Evolutionary conservation across 37 sponge, comb jelly and placozoan genomes (phyloP).

Genomic region (Beroe ovata): DNA sequence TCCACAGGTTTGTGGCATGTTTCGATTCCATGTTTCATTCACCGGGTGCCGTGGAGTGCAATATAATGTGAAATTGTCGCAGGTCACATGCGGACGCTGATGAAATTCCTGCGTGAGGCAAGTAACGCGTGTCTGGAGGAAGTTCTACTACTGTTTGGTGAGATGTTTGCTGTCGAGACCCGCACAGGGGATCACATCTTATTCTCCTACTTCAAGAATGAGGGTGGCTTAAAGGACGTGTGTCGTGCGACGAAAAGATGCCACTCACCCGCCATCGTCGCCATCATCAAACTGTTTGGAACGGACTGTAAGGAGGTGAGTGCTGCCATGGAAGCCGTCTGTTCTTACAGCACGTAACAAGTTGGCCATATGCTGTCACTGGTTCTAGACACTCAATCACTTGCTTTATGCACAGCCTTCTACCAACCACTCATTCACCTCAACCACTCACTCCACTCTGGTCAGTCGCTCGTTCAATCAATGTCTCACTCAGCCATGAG

Average conservation of each 20-base stretch:
- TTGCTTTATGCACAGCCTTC: too few relatives aligned
- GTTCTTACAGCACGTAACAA: too few relatives aligned
- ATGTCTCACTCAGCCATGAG: too few relatives aligned
- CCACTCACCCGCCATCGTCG: slow-evolving; percentile 9
- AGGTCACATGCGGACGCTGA: slow-evolving; percentile 2
- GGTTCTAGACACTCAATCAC: too few relatives aligned
- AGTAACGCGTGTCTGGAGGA: slow-evolving; percentile 9
- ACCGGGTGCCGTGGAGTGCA: too few relatives aligned
- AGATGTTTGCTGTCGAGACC: background rate
- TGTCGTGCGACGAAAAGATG: background rate
- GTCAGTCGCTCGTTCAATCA: too few relatives aligned
- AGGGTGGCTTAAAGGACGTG: slow-evolving; percentile 11
- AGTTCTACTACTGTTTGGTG: background rate
- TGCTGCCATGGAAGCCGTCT: too few relatives aligned
- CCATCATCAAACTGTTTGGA: background rate
- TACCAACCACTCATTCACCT: too few relatives aligned
- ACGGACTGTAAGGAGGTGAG: background rate
- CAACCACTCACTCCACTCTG: too few relatives aligned
- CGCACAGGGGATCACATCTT: background rate
- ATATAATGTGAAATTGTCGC: background rate
- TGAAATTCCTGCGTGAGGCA: slow-evolving; percentile 11
- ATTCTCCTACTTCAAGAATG: background rate
- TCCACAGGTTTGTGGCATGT: background rate
- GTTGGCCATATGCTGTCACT: too few relatives aligned
- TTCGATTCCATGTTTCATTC: too few relatives aligned